A percentile compares a stretch with the other conserved stretches of the same genome.
Evolutionary conservation across 2,113 vertebrate species (phyloP).

Genomic region (Gulo gulo): DNA sequence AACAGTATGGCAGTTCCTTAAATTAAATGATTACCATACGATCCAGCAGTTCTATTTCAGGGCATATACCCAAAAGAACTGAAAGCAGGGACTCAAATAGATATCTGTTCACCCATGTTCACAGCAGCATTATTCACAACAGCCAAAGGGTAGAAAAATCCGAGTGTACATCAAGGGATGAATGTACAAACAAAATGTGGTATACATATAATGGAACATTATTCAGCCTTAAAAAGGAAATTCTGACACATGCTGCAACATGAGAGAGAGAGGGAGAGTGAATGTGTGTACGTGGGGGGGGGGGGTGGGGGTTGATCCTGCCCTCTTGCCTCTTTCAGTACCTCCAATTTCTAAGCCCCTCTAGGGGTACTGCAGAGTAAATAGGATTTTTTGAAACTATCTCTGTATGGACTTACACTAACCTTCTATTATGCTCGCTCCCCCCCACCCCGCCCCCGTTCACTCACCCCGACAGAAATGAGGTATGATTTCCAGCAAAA

Average conservation of each 20-base stretch:
- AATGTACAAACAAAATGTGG: neutral
- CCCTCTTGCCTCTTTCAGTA: neutral
- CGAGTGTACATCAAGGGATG: neutral
- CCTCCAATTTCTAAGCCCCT: neutral
- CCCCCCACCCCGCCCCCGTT: fast-evolving
- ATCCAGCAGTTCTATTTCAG: neutral
- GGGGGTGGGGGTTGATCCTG: neutral
- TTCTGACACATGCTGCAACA: neutral
- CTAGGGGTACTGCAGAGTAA: neutral
- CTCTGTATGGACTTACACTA: neutral
- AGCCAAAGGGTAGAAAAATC: neutral
- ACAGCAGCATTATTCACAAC: neutral
- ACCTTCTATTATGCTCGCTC: neutral
- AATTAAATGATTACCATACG: neutral
- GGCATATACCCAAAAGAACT: neutral
- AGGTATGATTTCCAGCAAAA: neutral
- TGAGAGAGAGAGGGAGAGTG: neutral
- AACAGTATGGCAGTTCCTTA: neutral
- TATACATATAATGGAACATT: neutral
- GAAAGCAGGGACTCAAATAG: neutral
- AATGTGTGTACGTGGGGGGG: neutral
- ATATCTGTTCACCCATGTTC: neutral
- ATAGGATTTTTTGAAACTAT: neutral
- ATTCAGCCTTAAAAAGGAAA: neutral
- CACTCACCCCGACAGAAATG: neutral